Conservation (phyloP, 2,888 invertebrate species). For the Ephialtes manifestator region DNA sequence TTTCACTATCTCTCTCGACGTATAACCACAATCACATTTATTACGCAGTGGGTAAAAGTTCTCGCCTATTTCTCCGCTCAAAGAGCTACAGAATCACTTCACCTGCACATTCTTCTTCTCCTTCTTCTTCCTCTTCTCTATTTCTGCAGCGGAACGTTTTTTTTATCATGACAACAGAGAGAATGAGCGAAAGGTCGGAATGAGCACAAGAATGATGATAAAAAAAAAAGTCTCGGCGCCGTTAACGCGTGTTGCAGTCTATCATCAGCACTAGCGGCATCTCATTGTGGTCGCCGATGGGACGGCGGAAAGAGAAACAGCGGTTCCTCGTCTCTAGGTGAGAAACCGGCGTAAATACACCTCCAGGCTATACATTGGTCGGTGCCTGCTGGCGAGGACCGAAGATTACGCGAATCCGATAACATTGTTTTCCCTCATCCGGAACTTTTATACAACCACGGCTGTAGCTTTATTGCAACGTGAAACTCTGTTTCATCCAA, state of each 20-base stretch:
- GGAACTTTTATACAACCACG: conserved; percentile 74
- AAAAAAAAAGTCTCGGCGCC: neutral
- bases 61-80: neutral
- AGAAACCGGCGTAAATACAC: conserved; percentile 69
- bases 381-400: conserved; percentile 59
- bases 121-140: no score
- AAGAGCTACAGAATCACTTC: conserved; percentile 1
- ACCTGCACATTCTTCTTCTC: conserved; percentile 7
- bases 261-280: conserved; percentile 45
- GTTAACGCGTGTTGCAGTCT: conserved; percentile 47
- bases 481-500: conserved; percentile 20
- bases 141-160: conserved; percentile 20
- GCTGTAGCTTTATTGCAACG: conserved; percentile 1
- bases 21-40: neutral
- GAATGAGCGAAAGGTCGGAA: conserved; percentile 26
- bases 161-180: neutral
- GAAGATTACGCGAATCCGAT: conserved; percentile 78
- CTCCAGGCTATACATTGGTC: neutral
- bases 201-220: conserved; percentile 23
- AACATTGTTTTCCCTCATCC: conserved; percentile 81
- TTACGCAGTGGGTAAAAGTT: neutral
- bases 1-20: neutral
- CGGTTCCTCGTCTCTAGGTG: conserved; percentile 71
- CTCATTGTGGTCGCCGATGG: conserved; percentile 32
- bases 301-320: conserved; percentile 14